A percentile compares a stretch with the other conserved stretches of the same genome.
These are phyloP conservation scores for Anhinga anhinga DNA, from an alignment of 2,113 vertebrate species.

Conservation along the genomic window DNA sequence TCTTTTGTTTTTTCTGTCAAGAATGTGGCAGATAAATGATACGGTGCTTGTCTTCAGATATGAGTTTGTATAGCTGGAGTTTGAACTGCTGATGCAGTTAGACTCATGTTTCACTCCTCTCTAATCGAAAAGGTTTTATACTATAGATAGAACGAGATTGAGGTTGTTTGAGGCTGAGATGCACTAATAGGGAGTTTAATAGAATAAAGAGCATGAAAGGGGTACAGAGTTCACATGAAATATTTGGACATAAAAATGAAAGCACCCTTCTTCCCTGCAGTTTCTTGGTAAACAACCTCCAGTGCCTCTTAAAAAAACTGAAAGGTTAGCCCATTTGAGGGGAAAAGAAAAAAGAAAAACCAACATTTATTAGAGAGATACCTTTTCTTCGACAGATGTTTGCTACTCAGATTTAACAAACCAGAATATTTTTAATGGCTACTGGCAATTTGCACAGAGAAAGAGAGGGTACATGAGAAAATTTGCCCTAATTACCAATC, in stretches of 20 bases:
- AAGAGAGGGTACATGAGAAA: not conserved
- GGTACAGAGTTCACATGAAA: not conserved
- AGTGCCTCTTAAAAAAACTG: not conserved
- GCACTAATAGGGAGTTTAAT: conserved; percentile 10
- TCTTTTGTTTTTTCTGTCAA: not conserved
- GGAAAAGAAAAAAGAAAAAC: not conserved
- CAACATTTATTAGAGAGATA: not conserved
- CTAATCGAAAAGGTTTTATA: not conserved
- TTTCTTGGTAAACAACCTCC: not conserved
- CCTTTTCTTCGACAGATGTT: not conserved
- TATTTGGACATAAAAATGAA: conserved; percentile 24
- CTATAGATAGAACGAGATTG: not conserved
- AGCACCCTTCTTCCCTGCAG: not conserved
- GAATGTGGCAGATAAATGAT: not conserved
- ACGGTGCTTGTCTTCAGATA: not conserved
- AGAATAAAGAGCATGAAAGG: conserved; percentile 1
- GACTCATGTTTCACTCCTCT: not conserved
- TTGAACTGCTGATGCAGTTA: not conserved
- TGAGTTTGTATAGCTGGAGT: not conserved
- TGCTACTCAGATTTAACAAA: conserved; percentile 52
- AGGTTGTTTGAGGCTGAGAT: not conserved
- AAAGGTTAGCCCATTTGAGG: not conserved
- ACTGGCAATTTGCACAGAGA: not conserved
- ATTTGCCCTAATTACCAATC: not conserved
- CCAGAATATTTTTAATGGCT: conserved; percentile 14